Base-by-base conservation (phyloP, 2,888 invertebrate genomes). In the Drosophila mimetica region DNA sequence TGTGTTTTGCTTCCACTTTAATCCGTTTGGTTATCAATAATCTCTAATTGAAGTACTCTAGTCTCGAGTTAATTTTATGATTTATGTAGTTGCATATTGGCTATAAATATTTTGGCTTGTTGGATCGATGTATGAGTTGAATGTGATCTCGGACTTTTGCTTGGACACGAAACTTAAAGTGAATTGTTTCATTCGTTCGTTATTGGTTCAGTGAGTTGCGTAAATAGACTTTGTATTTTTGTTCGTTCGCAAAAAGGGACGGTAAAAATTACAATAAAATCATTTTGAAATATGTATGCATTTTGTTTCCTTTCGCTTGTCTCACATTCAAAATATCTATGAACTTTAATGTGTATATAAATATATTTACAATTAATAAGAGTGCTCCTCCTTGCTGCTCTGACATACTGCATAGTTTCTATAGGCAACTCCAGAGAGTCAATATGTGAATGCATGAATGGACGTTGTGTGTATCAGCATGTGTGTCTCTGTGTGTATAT, bases 181-280 rank as follows among this genome's bases (percentile, higher is more conserved):
- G 74, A 70, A 63, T 60, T 69, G 58, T 73, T 75, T 75, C 54
- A 34, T 61, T 47, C 53, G 59, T 69, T 65, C 55, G 71, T 70
- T 59, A 51, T 77, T 74, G 76, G 63, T 76, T 78, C 67, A 71
- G 65, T 80, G 80, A 75, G 51, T 77, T 83, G 77, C 78, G 78
- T 86, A 86, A 83, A 86, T 83, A 80, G 84, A 86, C 75, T 81
- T 83, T 86, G 64, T 71, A 36, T 70, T 52, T 46, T 46, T 57
- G 61, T 73, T 64, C 67, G 47, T 70, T 78, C 86, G 86, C 88
- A 90, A 90, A 88, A 89, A 89, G 91, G 90, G 90, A 90, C 90
- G 90, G 91, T 90, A 89, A 91, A 89, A 90, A 90, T 91, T 91
- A 89, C 90, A 90, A 90, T 91, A 91, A 91, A 91, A 90, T 90